These are phyloP conservation scores for Trilocha varians DNA, from an alignment of 2,888 invertebrate species.

Conservation along the genomic window DNA sequence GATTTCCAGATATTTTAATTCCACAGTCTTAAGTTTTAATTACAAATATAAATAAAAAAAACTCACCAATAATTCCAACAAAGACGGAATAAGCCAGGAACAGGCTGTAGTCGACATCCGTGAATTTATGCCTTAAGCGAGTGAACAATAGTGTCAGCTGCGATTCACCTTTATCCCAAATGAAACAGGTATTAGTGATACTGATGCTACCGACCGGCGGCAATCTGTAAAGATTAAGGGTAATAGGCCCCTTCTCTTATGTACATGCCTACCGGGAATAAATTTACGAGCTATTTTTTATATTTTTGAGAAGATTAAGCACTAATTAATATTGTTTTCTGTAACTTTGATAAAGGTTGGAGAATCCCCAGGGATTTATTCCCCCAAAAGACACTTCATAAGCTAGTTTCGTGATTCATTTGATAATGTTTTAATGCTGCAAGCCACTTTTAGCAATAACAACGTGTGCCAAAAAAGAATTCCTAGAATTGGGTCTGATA, in stretches of 20 bases:
- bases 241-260: slow-evolving; percentile 29
- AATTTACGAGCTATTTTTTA: neutral
- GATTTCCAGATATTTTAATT: too few relatives aligned
- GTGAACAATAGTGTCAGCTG: slow-evolving; percentile 74
- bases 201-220: slow-evolving; percentile 25
- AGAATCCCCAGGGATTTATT: too few relatives aligned
- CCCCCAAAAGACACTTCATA: too few relatives aligned
- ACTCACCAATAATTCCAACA: slow-evolving; percentile 72
- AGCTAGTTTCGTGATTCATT: too few relatives aligned
- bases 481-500: too few relatives aligned
- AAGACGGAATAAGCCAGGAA: slow-evolving; percentile 72
- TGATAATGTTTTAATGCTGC: too few relatives aligned
- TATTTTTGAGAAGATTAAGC: neutral
- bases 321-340: too few relatives aligned
- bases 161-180: slow-evolving; percentile 70
- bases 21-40: too few relatives aligned
- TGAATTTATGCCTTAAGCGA: slow-evolving; percentile 73
- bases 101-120: slow-evolving; percentile 72
- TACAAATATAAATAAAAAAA: too few relatives aligned
- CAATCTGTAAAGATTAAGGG: slow-evolving; percentile 46
- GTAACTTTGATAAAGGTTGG: too few relatives aligned
- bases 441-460: too few relatives aligned
- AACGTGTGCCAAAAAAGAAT: too few relatives aligned
- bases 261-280: slow-evolving; percentile 5
- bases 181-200: slow-evolving; percentile 55